These are phyloP conservation scores for Torymus tubicola DNA, from an alignment of 2,888 invertebrate genomes.

Conservation along the genomic window DNA sequence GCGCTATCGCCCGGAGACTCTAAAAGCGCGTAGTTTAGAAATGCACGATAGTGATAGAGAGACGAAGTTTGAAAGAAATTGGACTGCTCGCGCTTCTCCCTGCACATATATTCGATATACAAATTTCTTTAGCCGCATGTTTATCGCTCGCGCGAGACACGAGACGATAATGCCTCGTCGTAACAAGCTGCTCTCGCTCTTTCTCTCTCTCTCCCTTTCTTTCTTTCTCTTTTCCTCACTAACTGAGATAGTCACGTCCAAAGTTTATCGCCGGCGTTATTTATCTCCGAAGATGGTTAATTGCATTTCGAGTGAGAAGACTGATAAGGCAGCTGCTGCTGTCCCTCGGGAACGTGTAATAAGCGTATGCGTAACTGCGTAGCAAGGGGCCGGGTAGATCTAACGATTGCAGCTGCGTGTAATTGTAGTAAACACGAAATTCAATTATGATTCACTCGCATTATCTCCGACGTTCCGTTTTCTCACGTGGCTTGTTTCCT, in stretches of 20 bases:
- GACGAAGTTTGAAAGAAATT: slow-evolving; percentile 17
- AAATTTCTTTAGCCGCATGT: slow-evolving; percentile 2
- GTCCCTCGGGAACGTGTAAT: too few relatives aligned
- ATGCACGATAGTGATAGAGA: slow-evolving; percentile 13
- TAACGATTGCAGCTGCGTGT: background rate
- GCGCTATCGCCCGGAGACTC: background rate
- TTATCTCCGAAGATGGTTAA: slow-evolving; percentile 46
- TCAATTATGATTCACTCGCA: slow-evolving; percentile 7
- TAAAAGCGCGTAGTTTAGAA: slow-evolving; percentile 15
- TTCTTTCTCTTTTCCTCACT: background rate
- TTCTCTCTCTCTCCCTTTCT: background rate
- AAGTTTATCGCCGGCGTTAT: slow-evolving; percentile 50
- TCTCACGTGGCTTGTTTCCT: too few relatives aligned
- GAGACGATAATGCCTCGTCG: slow-evolving; percentile 33
- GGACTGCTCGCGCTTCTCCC: background rate
- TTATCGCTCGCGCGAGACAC: background rate
- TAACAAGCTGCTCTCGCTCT: background rate
- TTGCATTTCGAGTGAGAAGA: slow-evolving; percentile 29
- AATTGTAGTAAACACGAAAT: slow-evolving; percentile 34
- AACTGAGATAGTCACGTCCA: slow-evolving; percentile 37
- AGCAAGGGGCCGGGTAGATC: background rate
- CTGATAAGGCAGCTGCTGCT: too few relatives aligned
- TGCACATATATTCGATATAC: slow-evolving; percentile 11
- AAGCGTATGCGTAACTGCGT: slow-evolving; percentile 21
- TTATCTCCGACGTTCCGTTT: slow-evolving; percentile 50